Conservation (phyloP, 2,113 vertebrate species). For the Eudyptes chrysolophus region DNA sequence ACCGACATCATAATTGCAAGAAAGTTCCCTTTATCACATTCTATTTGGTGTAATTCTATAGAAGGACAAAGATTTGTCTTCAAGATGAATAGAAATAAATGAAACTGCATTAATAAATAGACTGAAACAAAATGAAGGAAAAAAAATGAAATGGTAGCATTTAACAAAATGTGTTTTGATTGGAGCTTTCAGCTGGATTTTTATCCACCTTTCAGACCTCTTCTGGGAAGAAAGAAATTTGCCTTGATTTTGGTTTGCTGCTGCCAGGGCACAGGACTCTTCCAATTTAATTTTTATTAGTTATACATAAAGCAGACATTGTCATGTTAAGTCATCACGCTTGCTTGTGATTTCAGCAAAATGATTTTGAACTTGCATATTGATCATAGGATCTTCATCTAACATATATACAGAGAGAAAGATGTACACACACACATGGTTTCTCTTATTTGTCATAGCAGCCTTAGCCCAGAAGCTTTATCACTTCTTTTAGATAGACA, state of each 20-base stretch:
- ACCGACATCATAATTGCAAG: conserved; percentile 83
- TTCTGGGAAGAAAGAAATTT: conserved; percentile 62
- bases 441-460: conserved; percentile 59
- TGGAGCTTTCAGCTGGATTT: conserved; percentile 73
- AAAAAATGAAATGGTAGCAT: conserved; percentile 64
- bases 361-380: conserved; percentile 67
- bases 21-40: conserved; percentile 85
- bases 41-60: conserved; percentile 83
- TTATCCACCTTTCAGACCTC: conserved; percentile 69
- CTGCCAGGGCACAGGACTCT: conserved; percentile 58
- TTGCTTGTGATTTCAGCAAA: conserved; percentile 76
- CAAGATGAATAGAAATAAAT: conserved; percentile 79
- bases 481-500: conserved; percentile 29
- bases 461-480: conserved; percentile 3
- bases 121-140: conserved; percentile 75
- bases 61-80: conserved; percentile 82
- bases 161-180: conserved; percentile 76
- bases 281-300: conserved; percentile 82
- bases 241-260: conserved; percentile 66
- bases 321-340: conserved; percentile 74
- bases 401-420: background rate
- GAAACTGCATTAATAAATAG: conserved; percentile 80
- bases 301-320: conserved; percentile 71
- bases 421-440: background rate
- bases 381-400: conserved; percentile 61